Percentiles rank a stretch among this genome's conserved stretches.
phyloP scores from a whole-genome alignment of 2,888 invertebrate species.

The Venustoraphidia nigricollis region DNA sequence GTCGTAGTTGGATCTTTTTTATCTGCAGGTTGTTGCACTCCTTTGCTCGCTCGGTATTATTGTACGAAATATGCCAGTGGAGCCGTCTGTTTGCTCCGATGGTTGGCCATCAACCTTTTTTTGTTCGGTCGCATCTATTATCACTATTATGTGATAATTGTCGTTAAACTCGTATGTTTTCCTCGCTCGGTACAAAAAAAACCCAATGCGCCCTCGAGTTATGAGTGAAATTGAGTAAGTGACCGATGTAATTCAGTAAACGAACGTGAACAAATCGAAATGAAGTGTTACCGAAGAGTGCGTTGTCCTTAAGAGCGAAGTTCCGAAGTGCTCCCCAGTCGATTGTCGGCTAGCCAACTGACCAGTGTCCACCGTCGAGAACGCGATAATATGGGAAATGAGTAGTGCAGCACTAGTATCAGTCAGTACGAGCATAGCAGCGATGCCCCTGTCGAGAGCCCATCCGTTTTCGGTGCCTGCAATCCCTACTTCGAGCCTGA shows the following conservation, averaged over 20 bases:
- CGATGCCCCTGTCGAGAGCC: conserved; percentile 33
- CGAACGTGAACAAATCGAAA: too few species aligned
- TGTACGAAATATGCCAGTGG: too few species aligned
- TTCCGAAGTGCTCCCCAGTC: too few species aligned
- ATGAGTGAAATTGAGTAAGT: too few species aligned
- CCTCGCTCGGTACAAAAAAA: not conserved
- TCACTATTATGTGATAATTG: conserved; percentile 9
- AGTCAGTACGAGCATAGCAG: conserved; percentile 22
- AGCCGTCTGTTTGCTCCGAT: conserved; percentile 19
- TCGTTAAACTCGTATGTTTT: conserved; percentile 14
- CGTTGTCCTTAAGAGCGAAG: too few species aligned
- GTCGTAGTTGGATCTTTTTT: too few species aligned
- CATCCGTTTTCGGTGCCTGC: conserved; percentile 28
- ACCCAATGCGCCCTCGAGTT: not conserved
- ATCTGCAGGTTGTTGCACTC: too few species aligned
- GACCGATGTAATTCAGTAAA: too few species aligned
- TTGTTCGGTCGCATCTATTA: conserved; percentile 7
- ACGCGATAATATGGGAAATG: conserved; percentile 20
- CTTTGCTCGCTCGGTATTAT: too few species aligned
- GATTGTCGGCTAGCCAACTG: too few species aligned
- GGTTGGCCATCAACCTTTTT: conserved; percentile 24
- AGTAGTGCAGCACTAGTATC: conserved; percentile 27
- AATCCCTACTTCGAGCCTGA: conserved; percentile 18
- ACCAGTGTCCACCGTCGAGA: too few species aligned
- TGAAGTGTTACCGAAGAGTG: too few species aligned